Conservation (phyloP, 2,888 invertebrate species). For the Acronicta aceris region DNA sequence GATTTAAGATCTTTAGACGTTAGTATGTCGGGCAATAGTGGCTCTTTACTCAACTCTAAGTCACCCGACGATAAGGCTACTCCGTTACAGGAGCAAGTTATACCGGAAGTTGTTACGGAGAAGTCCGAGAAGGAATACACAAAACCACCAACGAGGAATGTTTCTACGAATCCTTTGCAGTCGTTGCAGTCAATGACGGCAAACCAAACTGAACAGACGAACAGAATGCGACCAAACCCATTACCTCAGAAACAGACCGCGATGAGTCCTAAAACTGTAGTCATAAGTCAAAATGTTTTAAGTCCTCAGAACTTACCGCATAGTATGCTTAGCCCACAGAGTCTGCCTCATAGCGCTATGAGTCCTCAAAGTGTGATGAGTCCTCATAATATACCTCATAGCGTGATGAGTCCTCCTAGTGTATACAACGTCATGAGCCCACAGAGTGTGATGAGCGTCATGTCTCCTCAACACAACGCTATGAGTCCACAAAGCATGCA, state of each 20-base stretch:
- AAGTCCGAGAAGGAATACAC: constrained; percentile 74
- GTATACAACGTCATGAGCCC: constrained; percentile 85
- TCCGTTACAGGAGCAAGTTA: constrained; percentile 81
- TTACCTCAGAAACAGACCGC: constrained; percentile 79
- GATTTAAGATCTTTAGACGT: constrained; percentile 89
- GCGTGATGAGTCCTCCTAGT: constrained; percentile 84
- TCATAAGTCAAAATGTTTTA: constrained; percentile 81
- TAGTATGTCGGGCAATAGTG: constrained; percentile 87
- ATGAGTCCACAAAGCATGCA: constrained; percentile 87
- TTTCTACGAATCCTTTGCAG: constrained; percentile 75
- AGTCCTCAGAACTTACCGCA: constrained; percentile 82
- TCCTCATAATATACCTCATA: constrained; percentile 77
- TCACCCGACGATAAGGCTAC: constrained; percentile 81
- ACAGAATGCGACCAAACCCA: constrained; percentile 75
- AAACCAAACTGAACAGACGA: constrained; percentile 80
- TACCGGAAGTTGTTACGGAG: constrained; percentile 77
- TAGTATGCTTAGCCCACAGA: constrained; percentile 84
- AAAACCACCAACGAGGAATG: constrained; percentile 69
- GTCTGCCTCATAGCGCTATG: constrained; percentile 84
- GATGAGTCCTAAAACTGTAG: constrained; percentile 78
- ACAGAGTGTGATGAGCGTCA: constrained; percentile 85
- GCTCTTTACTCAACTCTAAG: constrained; percentile 80
- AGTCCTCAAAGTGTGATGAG: constrained; percentile 85
- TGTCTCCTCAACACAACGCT: constrained; percentile 84
- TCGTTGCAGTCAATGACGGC: constrained; percentile 83